A percentile compares a stretch with the other conserved stretches of the same genome.
These are phyloP conservation scores for Lophotis ruficrista DNA, from an alignment of 2,113 vertebrate species.

Conservation along the genomic window DNA sequence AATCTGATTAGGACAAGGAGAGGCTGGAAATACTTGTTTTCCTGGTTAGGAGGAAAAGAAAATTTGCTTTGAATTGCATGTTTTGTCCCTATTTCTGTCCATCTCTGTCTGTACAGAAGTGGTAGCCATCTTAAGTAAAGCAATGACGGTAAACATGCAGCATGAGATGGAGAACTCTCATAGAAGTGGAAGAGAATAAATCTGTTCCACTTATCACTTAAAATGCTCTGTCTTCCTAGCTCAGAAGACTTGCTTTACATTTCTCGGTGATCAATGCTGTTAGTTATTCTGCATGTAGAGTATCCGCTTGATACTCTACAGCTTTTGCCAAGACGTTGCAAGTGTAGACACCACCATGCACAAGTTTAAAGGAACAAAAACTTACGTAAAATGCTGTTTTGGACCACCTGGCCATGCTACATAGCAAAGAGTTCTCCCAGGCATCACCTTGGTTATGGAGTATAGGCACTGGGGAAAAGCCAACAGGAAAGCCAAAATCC, in stretches of 20 bases:
- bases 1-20: background rate
- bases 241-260: background rate
- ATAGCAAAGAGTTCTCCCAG: constrained; percentile 88
- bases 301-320: background rate
- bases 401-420: constrained; percentile 89
- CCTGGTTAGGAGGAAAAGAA: background rate
- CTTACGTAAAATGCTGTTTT: constrained; percentile 92
- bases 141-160: background rate
- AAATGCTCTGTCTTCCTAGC: background rate
- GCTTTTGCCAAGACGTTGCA: background rate
- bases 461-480: constrained; percentile 95
- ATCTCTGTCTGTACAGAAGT: background rate
- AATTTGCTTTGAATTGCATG: background rate
- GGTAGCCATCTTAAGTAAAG: background rate
- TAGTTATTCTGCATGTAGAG: background rate
- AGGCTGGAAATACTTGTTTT: background rate
- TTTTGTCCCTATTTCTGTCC: background rate
- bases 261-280: background rate
- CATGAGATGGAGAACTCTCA: background rate
- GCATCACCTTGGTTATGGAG: constrained; percentile 85
- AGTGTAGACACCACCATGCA: background rate
- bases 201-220: background rate
- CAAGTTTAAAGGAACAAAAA: constrained; percentile 1
- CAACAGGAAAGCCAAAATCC: constrained; percentile 91
- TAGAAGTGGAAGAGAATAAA: background rate